phyloP scores from a whole-genome alignment of 2,113 vertebrate species.

The Bufo gargarizans region DNA sequence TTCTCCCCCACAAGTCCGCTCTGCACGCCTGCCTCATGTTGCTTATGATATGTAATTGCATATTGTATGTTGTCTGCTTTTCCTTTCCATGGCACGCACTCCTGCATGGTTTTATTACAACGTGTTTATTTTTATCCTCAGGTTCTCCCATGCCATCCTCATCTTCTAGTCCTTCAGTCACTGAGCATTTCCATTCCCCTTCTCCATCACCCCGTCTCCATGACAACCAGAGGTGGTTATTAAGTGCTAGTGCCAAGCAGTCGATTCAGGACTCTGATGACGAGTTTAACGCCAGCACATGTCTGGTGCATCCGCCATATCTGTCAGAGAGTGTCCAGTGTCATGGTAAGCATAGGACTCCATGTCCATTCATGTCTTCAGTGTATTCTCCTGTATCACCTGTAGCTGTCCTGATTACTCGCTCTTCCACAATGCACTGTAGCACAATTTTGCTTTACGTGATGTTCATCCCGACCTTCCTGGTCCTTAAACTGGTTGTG shows the following conservation, averaged over 20 bases:
- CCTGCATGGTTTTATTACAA: conserved; percentile 51
- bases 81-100: not conserved
- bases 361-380: conserved; percentile 63
- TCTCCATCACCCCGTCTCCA: conserved; percentile 75
- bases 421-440: not conserved
- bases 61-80: not conserved
- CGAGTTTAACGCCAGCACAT: conserved; percentile 71
- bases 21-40: not conserved
- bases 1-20: not conserved
- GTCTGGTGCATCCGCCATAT: conserved; percentile 66
- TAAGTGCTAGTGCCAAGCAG: conserved; percentile 79
- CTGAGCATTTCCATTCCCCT: conserved; percentile 78
- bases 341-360: conserved; percentile 73
- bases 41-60: not conserved
- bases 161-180: conserved; percentile 80
- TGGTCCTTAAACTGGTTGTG: not conserved
- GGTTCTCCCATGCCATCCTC: conserved; percentile 80
- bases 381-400: not conserved
- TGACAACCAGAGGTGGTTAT: conserved; percentile 82
- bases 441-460: not conserved
- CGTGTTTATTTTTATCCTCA: conserved; percentile 68
- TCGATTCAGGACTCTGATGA: conserved; percentile 79
- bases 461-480: not conserved
- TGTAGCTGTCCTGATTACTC: not conserved
- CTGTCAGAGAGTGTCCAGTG: conserved; percentile 68